A percentile compares a stretch with the other conserved stretches of the same genome.
phyloP scores from a whole-genome alignment of 2,797 vertebrate species.

The Sebastes oblongus region DNA sequence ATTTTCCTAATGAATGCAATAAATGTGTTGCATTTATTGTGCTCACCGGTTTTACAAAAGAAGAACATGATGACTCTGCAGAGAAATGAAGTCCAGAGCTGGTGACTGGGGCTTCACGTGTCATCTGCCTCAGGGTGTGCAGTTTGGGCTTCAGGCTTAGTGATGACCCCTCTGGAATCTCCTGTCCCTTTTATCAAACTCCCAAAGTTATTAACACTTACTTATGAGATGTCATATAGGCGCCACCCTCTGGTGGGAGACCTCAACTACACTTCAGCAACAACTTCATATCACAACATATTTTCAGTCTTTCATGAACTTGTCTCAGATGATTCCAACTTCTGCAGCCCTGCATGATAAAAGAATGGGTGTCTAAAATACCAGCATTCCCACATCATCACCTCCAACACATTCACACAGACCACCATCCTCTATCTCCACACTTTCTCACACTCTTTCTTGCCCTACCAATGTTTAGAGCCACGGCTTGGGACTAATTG shows the following conservation, averaged over 20 bases:
- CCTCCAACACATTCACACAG: slow-evolving; percentile 21
- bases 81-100: not conserved
- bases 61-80: not conserved
- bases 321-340: not conserved
- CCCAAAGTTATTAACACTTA: slow-evolving; percentile 42
- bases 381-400: slow-evolving; percentile 21
- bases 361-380: slow-evolving; percentile 9
- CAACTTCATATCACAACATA: not conserved
- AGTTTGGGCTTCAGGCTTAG: slow-evolving; percentile 6
- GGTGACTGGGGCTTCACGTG: slow-evolving; percentile 15
- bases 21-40: not conserved
- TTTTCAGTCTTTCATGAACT: not conserved
- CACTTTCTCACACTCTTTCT: slow-evolving; percentile 75
- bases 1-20: not conserved
- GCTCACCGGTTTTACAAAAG: not conserved
- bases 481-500: slow-evolving; percentile 77
- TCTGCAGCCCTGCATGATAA: not conserved
- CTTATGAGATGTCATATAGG: slow-evolving; percentile 67
- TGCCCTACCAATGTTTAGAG: slow-evolving; percentile 69
- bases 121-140: not conserved
- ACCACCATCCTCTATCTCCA: slow-evolving; percentile 49
- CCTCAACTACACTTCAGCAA: slow-evolving; percentile 37
- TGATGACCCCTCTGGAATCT: slow-evolving; percentile 40
- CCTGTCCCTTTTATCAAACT: slow-evolving; percentile 32
- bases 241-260: slow-evolving; percentile 77